Base-by-base conservation (phyloP, 2,888 invertebrate species). In the Cryptus viduatorius region DNA sequence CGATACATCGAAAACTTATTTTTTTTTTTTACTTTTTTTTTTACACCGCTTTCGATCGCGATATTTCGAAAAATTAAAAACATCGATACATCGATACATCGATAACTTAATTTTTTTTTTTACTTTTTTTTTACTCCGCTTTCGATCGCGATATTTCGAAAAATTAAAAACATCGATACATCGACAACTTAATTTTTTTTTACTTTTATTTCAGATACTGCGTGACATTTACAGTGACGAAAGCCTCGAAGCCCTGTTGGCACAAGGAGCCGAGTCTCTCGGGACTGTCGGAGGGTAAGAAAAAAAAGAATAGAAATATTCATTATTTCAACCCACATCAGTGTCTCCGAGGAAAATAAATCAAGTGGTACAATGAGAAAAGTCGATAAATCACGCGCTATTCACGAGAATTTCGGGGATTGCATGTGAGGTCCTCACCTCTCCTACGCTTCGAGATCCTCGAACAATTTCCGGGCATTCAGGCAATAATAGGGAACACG, bases 201-300 rank as follows among this genome's bases (percentile, higher is more conserved):
- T 68, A 59, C 14, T 14, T 44, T 88, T 90, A 82, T 95, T 96
- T 50, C 96, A 98, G 98, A 93, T 98, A 98, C 94, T 98, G 98
- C 93, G 97, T 98, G 3, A 96, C 97, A 92, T 98, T 97, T 92
- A 96, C 97, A 93, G 96, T 98, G 78, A 95, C 96, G 86, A 98
- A 97, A 94, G 96, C 97, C 12, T 96, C 97, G 46, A 97, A 97
- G 91, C 96, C 97, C 7, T 98, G 98, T 93, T 96, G 37, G 37
- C 37, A 96, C 92, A 95, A 96, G 90, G 96, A 97, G 91, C 95
- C 96, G 12, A 96, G 95, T 84, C 97, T 97, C 92, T 96, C 96
- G 86, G 94, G 96, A 3, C 94, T 98, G 87, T 95, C 96, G 91
- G 97, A 97, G 95, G 97, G 97, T 97, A 94, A 91, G 93, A 85